A percentile compares a stretch with the other conserved stretches of the same genome.
phyloP scores from a whole-genome alignment of 2,797 vertebrate species.

The Phataginus tricuspis region DNA sequence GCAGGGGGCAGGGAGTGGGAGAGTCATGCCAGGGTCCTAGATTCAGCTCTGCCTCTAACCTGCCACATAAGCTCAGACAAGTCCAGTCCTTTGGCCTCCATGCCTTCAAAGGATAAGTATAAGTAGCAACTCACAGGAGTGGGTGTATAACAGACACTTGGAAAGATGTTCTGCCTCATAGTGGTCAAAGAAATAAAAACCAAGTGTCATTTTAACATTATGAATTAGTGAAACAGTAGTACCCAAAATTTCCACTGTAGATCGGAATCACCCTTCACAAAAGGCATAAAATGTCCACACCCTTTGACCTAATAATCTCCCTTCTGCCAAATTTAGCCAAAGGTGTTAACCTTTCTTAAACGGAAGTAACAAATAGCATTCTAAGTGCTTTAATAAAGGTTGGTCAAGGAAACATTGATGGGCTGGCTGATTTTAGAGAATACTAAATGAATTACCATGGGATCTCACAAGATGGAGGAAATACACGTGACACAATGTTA shows the following conservation, averaged over 20 bases:
- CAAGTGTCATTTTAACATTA: not conserved
- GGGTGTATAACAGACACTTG: not conserved
- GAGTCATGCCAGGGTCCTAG: not conserved
- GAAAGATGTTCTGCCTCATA: not conserved
- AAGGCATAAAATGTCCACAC: not conserved
- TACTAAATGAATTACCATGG: not conserved
- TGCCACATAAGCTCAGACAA: not conserved
- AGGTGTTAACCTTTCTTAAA: not conserved
- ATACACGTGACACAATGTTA: not conserved
- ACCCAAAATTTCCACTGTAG: not conserved
- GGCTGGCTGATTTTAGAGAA: not conserved
- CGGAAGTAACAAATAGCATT: not conserved
- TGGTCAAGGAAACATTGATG: not conserved
- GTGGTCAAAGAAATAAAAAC: not conserved
- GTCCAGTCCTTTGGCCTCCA: not conserved
- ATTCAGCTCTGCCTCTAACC: not conserved
- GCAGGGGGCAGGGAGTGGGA: not conserved
- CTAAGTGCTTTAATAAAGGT: not conserved
- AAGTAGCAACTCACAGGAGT: not conserved
- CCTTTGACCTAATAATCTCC: not conserved
- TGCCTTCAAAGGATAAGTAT: not conserved
- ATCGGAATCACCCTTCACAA: not conserved
- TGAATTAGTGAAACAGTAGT: not conserved
- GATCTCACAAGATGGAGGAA: not conserved
- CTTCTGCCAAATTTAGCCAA: not conserved